A percentile compares a stretch with the other conserved stretches of the same genome.
phyloP scores from a whole-genome alignment of 2,113 vertebrate species.

The Cebus imitator region DNA sequence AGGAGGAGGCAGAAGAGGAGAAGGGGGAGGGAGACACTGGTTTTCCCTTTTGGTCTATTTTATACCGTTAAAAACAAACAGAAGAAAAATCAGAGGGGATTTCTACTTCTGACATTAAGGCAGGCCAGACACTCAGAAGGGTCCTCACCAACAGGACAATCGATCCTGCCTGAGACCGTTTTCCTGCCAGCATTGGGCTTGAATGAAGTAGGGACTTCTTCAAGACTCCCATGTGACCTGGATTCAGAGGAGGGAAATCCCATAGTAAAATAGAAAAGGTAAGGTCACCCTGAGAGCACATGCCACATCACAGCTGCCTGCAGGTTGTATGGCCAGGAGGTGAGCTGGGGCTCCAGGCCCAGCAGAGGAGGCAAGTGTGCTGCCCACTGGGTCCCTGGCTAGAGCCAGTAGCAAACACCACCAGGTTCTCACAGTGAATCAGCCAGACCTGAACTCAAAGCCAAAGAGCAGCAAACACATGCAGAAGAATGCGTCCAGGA shows the following conservation, averaged over 20 bases:
- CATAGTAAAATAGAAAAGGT: neutral
- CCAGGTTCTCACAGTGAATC: neutral
- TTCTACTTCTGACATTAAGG: neutral
- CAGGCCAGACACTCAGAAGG: neutral
- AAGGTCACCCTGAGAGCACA: neutral
- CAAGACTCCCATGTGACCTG: neutral
- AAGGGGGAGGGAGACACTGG: no score
- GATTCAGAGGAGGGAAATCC: neutral
- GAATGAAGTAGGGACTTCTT: neutral
- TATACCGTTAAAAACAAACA: neutral
- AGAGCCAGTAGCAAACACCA: neutral
- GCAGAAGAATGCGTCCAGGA: neutral
- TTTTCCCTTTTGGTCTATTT: neutral
- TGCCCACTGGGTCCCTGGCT: neutral
- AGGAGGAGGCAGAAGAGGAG: neutral
- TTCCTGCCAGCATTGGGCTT: neutral
- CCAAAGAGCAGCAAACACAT: neutral
- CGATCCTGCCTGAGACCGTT: neutral
- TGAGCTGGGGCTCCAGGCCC: no score
- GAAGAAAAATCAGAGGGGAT: neutral
- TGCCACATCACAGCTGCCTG: neutral
- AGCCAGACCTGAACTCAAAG: no score
- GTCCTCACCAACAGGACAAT: accelerated
- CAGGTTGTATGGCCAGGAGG: no score
- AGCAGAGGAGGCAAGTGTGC: neutral